phyloP scores from a whole-genome alignment of 2,888 invertebrate species.

The Dorcus parallelipipedus region DNA sequence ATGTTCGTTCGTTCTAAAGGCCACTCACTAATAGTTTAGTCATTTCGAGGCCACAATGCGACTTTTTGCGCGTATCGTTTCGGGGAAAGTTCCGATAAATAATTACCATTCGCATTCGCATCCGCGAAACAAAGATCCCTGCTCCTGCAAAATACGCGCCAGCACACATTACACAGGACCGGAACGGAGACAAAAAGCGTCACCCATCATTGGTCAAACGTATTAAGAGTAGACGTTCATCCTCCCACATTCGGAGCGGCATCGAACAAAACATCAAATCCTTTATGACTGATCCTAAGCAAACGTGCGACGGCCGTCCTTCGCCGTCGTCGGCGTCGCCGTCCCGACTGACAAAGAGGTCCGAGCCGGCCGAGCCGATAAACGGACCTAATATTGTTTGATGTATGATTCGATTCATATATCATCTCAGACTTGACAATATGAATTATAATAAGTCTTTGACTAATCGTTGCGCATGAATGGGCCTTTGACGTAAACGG shows the following conservation, averaged over 20 bases:
- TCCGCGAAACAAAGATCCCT: no score
- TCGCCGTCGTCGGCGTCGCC: neutral
- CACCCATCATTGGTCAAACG: no score
- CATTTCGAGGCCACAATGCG: no score
- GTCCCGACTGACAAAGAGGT: slow-evolving; percentile 16
- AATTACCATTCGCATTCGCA: no score
- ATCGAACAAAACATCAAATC: slow-evolving; percentile 24
- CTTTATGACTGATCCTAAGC: slow-evolving; percentile 15
- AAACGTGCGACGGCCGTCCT: slow-evolving; percentile 6
- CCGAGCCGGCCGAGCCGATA: slow-evolving; percentile 2
- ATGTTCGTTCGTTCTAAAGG: no score
- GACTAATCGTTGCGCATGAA: slow-evolving; percentile 37
- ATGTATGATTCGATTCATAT: slow-evolving; percentile 47
- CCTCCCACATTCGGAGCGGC: slow-evolving; percentile 22
- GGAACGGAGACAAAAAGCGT: no score
- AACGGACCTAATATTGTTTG: slow-evolving; percentile 37
- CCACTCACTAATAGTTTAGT: no score
- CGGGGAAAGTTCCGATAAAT: no score
- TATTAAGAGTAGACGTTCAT: neutral
- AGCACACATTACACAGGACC: no score
- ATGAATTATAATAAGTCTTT: slow-evolving; percentile 41
- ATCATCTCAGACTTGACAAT: slow-evolving; percentile 42
- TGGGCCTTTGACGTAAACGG: slow-evolving; percentile 4
- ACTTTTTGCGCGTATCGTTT: no score
- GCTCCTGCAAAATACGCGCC: no score